Percentiles rank a stretch among this genome's conserved stretches.
These are phyloP conservation scores for Osmerus mordax DNA, from an alignment of 2,113 vertebrate genomes.

Conservation along the genomic window DNA sequence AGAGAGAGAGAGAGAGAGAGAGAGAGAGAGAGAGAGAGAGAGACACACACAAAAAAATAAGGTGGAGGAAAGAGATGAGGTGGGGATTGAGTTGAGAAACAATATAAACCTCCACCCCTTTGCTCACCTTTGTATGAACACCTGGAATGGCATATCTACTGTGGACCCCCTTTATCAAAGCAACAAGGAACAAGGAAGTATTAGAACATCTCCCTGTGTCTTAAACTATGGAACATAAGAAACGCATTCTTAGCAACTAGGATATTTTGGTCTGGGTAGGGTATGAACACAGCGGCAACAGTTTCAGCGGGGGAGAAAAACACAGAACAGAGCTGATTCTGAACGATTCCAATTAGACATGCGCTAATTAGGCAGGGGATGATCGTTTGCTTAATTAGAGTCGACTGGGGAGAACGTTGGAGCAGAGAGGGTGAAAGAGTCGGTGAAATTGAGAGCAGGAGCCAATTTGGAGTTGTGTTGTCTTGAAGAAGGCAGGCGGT, in stretches of 20 bases:
- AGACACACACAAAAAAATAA: too few relatives aligned
- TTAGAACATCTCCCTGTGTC: background rate
- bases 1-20: too few relatives aligned
- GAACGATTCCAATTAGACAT: conserved; percentile 27
- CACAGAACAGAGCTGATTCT: conserved; percentile 16
- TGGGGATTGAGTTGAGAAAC: too few relatives aligned
- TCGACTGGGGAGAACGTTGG: conserved; percentile 16
- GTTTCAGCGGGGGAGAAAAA: conserved; percentile 27
- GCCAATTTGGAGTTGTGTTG: conserved; percentile 13
- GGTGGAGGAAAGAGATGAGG: background rate
- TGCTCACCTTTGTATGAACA: too few relatives aligned
- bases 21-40: too few relatives aligned
- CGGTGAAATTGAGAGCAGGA: background rate
- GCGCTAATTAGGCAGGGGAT: conserved; percentile 34
- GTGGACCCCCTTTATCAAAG: background rate
- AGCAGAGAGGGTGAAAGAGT: background rate
- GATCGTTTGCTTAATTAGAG: conserved; percentile 20
- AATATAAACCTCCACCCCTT: too few relatives aligned
- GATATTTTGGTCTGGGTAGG: background rate
- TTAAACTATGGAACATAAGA: background rate
- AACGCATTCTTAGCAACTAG: background rate
- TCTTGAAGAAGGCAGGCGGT: background rate
- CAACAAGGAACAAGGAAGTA: background rate
- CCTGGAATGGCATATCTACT: too few relatives aligned
- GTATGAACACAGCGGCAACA: conserved; percentile 1